Evolutionary conservation across 2,113 vertebrate species (phyloP), one percentile per base, ranked within the genome.

Genomic region (Pyrgilauda ruficollis): DNA sequence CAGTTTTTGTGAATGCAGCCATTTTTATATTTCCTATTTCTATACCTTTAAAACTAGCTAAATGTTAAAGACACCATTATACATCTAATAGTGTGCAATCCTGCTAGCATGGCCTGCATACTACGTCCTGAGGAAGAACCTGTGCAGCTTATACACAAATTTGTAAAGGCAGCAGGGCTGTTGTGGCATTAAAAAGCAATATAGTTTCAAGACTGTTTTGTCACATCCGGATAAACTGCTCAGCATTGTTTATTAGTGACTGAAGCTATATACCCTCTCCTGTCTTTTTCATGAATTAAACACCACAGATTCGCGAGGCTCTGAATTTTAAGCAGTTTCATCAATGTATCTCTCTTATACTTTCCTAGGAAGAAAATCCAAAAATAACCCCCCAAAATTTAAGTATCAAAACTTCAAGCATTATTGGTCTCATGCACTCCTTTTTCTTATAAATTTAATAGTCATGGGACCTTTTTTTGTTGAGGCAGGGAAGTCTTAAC

Each of bases 361-460:
- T 73, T 84, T 52, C 18, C 3, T 15, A 67, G 10, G 6, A 9
- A 58, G 77, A 93, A 59, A 17, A 4, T 4, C 1, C 4, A 3
- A 10, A 70, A 31, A 16, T 3, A 26, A 7, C 0, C 0, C 3
- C 7, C 0, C 1, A 30, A 56, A 74, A 52, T 31, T 15, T 18
- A 91, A 33, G 17, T 44, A 76, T 22, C 33, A 50, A 62, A 73
- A 61, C n/a, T 53, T 79, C 12, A 79, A 59, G 43, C 22, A 68
- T 12, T 61, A 52, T 0, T 43, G 10, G 26, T 64, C 35, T 61
- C 49, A 61, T 12, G 11, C 39, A 43, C 19, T 49, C 30, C 20
- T 37, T 92, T 44, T 73, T 21, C 39, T 75, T 53, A 59, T 11
- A 69, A 7, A 46, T 46, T 58, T 62, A 68, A 68, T 33, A 83